Evolutionary conservation across 2,888 invertebrate genomes (phyloP).

Genomic region (Pheosia gnoma): DNA sequence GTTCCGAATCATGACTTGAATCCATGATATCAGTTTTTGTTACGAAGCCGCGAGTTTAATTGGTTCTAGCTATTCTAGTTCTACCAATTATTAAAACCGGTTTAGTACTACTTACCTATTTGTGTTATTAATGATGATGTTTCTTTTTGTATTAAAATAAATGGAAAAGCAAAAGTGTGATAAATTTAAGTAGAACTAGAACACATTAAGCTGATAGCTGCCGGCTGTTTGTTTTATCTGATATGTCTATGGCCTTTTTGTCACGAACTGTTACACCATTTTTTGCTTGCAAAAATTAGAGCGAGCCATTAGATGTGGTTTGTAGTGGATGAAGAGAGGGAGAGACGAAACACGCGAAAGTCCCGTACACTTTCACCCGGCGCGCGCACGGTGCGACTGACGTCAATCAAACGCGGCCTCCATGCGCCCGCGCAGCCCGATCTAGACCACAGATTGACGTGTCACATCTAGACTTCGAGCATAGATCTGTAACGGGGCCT

Average conservation of each 20-base stretch:
- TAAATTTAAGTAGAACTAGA: slow-evolving; percentile 20
- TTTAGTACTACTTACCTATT: background rate
- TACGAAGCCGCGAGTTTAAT: too few species aligned
- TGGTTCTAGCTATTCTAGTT: too few species aligned
- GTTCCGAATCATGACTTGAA: too few species aligned
- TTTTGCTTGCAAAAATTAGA: slow-evolving; percentile 38
- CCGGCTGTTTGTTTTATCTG: slow-evolving; percentile 13
- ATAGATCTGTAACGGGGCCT: slow-evolving; percentile 26
- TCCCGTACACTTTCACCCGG: slow-evolving; percentile 61
- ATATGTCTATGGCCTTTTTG: slow-evolving; percentile 17
- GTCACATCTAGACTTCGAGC: slow-evolving; percentile 20
- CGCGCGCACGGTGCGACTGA: slow-evolving; percentile 20
- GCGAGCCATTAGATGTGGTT: slow-evolving; percentile 24
- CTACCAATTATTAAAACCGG: background rate
- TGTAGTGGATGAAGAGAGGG: slow-evolving; percentile 28
- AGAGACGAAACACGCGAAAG: slow-evolving; percentile 39
- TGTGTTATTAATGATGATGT: too few species aligned
- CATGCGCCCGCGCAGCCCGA: slow-evolving; percentile 20
- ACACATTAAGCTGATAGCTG: slow-evolving; percentile 16
- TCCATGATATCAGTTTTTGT: too few species aligned
- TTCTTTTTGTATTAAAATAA: background rate
- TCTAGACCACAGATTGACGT: slow-evolving; percentile 6
- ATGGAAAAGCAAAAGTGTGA: slow-evolving; percentile 28
- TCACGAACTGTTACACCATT: slow-evolving; percentile 34
- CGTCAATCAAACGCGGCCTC: slow-evolving; percentile 42